Conservation (phyloP, 2,888 invertebrate species). For the Acanthoscelides obtectus region DNA sequence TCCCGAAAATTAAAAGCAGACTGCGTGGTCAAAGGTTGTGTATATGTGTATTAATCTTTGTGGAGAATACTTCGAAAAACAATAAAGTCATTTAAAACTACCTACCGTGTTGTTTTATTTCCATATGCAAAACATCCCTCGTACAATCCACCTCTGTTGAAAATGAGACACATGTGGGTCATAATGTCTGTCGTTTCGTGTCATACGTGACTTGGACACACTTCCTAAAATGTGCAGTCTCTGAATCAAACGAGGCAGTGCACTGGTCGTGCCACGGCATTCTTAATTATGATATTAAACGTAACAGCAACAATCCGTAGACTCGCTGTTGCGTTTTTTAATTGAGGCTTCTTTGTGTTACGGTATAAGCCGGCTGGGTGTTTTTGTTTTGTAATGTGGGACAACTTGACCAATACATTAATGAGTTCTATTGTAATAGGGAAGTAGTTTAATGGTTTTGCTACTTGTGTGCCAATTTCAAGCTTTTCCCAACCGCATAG, state of each 20-base stretch:
- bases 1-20: too few species aligned
- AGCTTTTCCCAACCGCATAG: too few species aligned
- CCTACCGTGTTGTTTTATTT: too few species aligned
- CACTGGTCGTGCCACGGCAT: not conserved
- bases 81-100: too few species aligned
- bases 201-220: not conserved
- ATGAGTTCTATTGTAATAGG: not conserved
- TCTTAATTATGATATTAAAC: not conserved
- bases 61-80: too few species aligned
- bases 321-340: not conserved
- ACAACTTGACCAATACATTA: not conserved
- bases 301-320: not conserved
- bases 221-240: not conserved
- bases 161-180: not conserved
- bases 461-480: too few species aligned
- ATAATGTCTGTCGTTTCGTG: not conserved
- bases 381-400: not conserved
- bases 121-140: too few species aligned
- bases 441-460: too few species aligned
- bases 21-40: too few species aligned
- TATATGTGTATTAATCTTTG: too few species aligned
- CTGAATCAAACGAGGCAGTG: not conserved
- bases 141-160: not conserved
- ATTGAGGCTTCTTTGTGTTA: not conserved
- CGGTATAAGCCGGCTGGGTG: not conserved